Evolutionary conservation across 2,888 invertebrate genomes (phyloP).

Genomic region (Philonicus albiceps): DNA sequence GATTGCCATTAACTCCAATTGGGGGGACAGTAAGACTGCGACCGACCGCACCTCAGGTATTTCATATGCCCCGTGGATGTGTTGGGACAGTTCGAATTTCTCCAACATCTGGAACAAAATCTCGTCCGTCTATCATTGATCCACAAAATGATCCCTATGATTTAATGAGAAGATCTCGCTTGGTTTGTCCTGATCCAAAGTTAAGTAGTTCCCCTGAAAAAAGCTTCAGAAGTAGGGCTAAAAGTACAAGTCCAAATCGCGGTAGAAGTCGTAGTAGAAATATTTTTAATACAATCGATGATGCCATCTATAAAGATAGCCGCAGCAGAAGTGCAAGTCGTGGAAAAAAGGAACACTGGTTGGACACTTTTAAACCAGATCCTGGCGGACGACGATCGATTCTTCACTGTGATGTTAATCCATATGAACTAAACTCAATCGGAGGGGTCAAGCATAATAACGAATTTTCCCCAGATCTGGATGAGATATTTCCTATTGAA

Average conservation of each 20-base stretch:
- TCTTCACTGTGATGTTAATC: conserved; percentile 83
- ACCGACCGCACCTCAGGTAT: conserved; percentile 52
- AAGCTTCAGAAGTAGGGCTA: conserved; percentile 66
- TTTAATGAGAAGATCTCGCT: conserved; percentile 79
- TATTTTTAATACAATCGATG: conserved; percentile 52
- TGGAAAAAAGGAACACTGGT: conserved; percentile 54
- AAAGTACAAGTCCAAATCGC: conserved; percentile 69
- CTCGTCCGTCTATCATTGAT: conserved; percentile 73
- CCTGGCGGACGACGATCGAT: conserved; percentile 71
- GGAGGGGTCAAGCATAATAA: conserved; percentile 61
- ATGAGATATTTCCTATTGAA: conserved; percentile 63
- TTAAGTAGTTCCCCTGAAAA: conserved; percentile 63
- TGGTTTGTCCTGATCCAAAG: conserved; percentile 69
- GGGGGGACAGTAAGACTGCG: conserved; percentile 74
- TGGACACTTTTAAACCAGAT: conserved; percentile 50
- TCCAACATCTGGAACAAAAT: conserved; percentile 65
- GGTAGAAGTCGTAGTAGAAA: conserved; percentile 66
- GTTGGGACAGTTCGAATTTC: conserved; percentile 71
- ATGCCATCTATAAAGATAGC: conserved; percentile 57
- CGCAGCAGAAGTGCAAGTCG: conserved; percentile 66
- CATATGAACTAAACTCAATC: conserved; percentile 79
- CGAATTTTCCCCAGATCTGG: conserved; percentile 64
- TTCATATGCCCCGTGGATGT: conserved; percentile 59
- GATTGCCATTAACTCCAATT: conserved; percentile 74
- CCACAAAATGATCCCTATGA: conserved; percentile 80